Evolutionary conservation across 2,797 vertebrate species (phyloP).

Genomic region (Chaunax sp.): DNA sequence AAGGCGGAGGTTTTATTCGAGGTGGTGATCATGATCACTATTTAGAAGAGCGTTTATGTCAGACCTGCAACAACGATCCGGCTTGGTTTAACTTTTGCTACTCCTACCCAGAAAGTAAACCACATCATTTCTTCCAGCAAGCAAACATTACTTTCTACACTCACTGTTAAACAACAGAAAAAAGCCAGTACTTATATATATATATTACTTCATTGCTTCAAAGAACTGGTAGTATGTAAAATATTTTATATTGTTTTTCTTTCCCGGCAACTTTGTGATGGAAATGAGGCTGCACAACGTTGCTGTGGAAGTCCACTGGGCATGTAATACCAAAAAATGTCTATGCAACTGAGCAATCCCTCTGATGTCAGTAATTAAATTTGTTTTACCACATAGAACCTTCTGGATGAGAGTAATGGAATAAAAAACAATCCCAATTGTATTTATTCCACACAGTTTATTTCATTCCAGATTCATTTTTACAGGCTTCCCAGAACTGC

Average conservation of each 20-base stretch:
- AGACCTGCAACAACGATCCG: constrained; percentile 20
- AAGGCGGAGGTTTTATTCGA: constrained; percentile 55
- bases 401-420: constrained; percentile 44
- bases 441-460: constrained; percentile 16
- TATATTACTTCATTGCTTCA: not conserved
- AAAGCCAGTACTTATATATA: too few relatives aligned
- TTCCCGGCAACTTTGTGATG: constrained; percentile 1
- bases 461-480: constrained; percentile 10
- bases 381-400: constrained; percentile 37
- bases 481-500: not conserved
- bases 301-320: not conserved
- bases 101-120: not conserved
- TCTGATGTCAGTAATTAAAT: constrained; percentile 37
- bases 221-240: not conserved
- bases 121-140: not conserved
- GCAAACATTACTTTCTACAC: too few relatives aligned
- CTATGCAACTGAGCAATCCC: constrained; percentile 23
- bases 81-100: constrained; percentile 2
- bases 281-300: constrained; percentile 17
- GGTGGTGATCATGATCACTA: constrained; percentile 30
- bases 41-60: constrained; percentile 43
- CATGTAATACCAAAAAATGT: constrained; percentile 25
- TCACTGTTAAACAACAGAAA: too few relatives aligned
- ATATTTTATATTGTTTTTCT: not conserved
- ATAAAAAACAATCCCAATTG: constrained; percentile 38